A percentile compares a stretch with the other conserved stretches of the same genome.
Evolutionary conservation across 2,113 vertebrate genomes (phyloP).

Genomic region (Caranx melampygus): DNA sequence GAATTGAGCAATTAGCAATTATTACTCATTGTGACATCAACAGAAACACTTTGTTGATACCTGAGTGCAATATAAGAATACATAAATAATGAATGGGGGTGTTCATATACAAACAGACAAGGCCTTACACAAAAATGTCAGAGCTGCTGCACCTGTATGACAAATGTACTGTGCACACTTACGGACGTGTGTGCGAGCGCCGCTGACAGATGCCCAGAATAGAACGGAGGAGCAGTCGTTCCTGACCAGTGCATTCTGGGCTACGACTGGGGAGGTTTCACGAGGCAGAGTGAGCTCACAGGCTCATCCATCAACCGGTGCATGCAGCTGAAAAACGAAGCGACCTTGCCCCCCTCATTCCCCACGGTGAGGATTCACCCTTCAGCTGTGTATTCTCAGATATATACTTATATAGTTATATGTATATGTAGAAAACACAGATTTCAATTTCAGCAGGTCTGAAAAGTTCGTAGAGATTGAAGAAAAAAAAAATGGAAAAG

Average conservation of each 20-base stretch:
- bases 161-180: constrained; percentile 62
- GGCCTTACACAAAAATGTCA: constrained; percentile 36
- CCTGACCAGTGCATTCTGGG: constrained; percentile 64
- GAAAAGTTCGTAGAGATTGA: constrained; percentile 19
- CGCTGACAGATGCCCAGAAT: constrained; percentile 62
- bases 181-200: constrained; percentile 38
- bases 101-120: constrained; percentile 7
- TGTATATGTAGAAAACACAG: neutral
- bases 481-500: neutral
- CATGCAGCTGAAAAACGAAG: constrained; percentile 31
- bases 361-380: neutral
- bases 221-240: constrained; percentile 51
- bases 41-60: neutral
- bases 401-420: neutral
- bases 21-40: neutral
- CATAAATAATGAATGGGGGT: neutral
- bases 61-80: neutral
- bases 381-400: neutral
- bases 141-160: constrained; percentile 52
- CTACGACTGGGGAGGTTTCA: constrained; percentile 44
- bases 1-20: neutral
- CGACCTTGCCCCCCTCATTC: neutral
- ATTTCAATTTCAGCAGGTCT: constrained; percentile 8
- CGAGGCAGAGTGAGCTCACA: constrained; percentile 42
- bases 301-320: constrained; percentile 74